Evolutionary conservation across 2,113 vertebrate species (phyloP), one percentile per base, ranked within the genome.

Genomic region (Neoarius graeffei): DNA sequence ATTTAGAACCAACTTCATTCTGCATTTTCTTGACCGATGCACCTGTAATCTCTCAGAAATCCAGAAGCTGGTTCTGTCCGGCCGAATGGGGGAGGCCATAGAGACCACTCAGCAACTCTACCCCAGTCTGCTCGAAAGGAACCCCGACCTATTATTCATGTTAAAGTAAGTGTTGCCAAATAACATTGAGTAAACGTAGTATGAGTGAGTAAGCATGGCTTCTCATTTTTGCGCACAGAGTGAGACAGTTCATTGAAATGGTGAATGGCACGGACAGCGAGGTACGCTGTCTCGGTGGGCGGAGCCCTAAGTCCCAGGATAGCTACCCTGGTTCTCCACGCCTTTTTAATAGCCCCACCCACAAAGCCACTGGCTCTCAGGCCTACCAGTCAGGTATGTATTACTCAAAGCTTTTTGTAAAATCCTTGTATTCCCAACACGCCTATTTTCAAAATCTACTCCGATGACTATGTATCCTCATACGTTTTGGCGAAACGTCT

Each of bases 241-340:
- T 99, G 90, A 97, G 98, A 88, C 98, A 99, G 93, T 99, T 99
- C 90, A 99, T 99, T 93, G 98, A 99, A 96, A 99, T 99, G 98
- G 98, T 99, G 94, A 99, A 99, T 6, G 98, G 98, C 90, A 99
- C 98, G 3, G 98, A 99, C 95, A 99, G 98, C 25, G 98, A 99
- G 95, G 98, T 99, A 85, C 95, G 98, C 79, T 99, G 98, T 94
- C 94, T 99, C 89, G 98, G 98, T 88, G 98, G 97, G 59, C 97
- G 98, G 90, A 99, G 98, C 93, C 98, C 98, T 59, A 99, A 99
- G 94, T 99, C 98, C 94, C 98, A 99, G 94, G 98, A 99, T 92
- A 98, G 96, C 93, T 99, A 99, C 88, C 96, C 98, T 62, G 97
- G 98, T 92, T 99, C 97, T 87, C 97, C 97, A 73, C 95, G 97